phyloP scores from a whole-genome alignment of 2,797 vertebrate species.

The Sphenodon punctatus region DNA sequence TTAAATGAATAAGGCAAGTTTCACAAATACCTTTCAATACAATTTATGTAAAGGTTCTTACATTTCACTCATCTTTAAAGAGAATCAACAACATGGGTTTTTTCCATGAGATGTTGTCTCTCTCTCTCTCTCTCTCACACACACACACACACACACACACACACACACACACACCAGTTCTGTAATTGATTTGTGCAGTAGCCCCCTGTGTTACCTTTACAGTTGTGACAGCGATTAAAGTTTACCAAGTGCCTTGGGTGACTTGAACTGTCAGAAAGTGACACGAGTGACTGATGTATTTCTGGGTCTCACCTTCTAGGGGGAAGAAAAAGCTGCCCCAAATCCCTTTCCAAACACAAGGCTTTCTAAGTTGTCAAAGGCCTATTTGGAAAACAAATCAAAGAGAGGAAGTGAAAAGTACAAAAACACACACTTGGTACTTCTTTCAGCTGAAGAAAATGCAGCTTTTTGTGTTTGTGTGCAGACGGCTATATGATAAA shows the following conservation, averaged over 20 bases:
- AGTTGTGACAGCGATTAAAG: constrained; percentile 69
- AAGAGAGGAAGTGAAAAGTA: constrained; percentile 8
- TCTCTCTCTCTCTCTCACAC: too few relatives aligned
- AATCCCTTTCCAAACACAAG: constrained; percentile 41
- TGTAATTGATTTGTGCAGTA: constrained; percentile 49
- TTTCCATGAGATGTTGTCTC: neutral
- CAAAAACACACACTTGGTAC: neutral
- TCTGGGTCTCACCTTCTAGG: constrained; percentile 39
- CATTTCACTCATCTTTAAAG: neutral
- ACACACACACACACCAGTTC: neutral
- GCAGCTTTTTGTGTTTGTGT: neutral
- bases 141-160: too few relatives aligned
- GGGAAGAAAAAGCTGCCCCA: constrained; percentile 12
- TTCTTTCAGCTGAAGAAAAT: neutral
- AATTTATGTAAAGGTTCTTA: neutral
- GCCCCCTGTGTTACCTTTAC: constrained; percentile 56
- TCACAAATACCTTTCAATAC: neutral
- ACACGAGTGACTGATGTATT: constrained; percentile 66
- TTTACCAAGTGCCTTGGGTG: constrained; percentile 68
- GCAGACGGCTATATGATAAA: neutral
- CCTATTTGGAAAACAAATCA: constrained; percentile 49
- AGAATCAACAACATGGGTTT: neutral
- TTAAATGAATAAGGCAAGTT: too few relatives aligned
- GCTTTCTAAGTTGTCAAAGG: constrained; percentile 38
- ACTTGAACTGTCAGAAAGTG: constrained; percentile 68